phyloP scores from a whole-genome alignment of 2,797 vertebrate genomes.

The Oreochromis grahami region DNA sequence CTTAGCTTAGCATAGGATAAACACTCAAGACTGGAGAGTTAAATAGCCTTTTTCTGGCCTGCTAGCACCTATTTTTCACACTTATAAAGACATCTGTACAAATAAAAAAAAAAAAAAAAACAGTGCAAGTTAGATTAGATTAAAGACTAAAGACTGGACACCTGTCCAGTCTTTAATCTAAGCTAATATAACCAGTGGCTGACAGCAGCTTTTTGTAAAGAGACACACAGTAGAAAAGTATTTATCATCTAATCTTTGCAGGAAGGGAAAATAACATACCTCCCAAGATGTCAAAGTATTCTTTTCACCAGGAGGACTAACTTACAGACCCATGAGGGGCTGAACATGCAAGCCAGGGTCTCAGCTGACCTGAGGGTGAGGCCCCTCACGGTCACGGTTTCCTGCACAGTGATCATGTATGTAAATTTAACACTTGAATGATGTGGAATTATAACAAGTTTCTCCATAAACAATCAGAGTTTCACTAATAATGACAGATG shows the following conservation, averaged over 20 bases:
- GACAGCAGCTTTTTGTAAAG: background rate
- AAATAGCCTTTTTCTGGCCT: background rate
- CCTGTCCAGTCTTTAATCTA: background rate
- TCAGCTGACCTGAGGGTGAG: background rate
- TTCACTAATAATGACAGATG: background rate
- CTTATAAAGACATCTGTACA: background rate
- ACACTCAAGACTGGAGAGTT: background rate
- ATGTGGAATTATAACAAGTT: background rate
- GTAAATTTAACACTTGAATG: background rate
- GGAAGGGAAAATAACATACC: background rate
- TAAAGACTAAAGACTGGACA: background rate
- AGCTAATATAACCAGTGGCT: background rate
- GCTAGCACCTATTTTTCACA: background rate
- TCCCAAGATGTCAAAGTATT: background rate
- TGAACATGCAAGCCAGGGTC: background rate
- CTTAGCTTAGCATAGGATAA: fast-evolving
- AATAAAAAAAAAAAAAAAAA: background rate
- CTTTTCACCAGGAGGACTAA: background rate
- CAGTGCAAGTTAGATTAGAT: background rate
- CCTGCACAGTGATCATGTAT: background rate
- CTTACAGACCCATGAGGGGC: background rate
- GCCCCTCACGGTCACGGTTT: background rate
- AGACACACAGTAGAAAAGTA: background rate
- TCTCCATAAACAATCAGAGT: background rate
- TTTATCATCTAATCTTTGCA: background rate